Evolutionary conservation across 1,140 invertebrate genomes (phyloP).

Genomic region (honey bee (Apis mellifera)): Amel_HAv3.1 CM009939.2:4443501-4444000

Average conservation of each 20-base stretch:
- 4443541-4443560: slow-evolving; percentile 63
- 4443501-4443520: slow-evolving; percentile 55
- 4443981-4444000: no score
- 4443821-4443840: neutral
- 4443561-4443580: slow-evolving; percentile 44
- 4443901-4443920: no score
- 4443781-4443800: no score
- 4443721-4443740: neutral
- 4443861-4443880: no score
- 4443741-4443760: slow-evolving; percentile 12
- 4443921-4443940: no score
- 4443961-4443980: no score
- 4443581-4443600: neutral
- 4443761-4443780: neutral
- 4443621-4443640: slow-evolving; percentile 4
- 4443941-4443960: no score
- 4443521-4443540: slow-evolving; percentile 45
- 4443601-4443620: slow-evolving; percentile 33
- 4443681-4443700: slow-evolving; percentile 31
- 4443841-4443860: no score
- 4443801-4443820: neutral
- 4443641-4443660: slow-evolving; percentile 36
- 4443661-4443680: slow-evolving; percentile 46
- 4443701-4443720: slow-evolving; percentile 14
- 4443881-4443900: no score